Percentiles rank a stretch among this genome's conserved stretches.
Evolutionary conservation across 2,888 invertebrate species (phyloP).

Genomic region (Vanessa cardui): DNA sequence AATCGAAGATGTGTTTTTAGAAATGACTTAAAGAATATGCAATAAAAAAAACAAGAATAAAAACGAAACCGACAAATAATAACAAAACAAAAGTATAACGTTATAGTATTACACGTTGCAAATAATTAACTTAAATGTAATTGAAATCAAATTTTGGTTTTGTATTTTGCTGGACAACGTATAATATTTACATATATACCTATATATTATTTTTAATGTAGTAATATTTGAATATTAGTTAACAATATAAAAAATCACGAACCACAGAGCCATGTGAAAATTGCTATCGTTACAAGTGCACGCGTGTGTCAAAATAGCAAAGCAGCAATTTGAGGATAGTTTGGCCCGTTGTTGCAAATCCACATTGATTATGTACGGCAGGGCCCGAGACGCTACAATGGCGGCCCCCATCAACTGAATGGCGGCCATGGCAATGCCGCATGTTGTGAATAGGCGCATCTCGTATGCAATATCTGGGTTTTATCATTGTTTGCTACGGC

Average conservation of each 20-base stretch:
- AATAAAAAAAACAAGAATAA: no score
- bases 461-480: slow-evolving; percentile 39
- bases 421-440: slow-evolving; percentile 40
- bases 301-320: slow-evolving; percentile 30
- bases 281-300: slow-evolving; percentile 5
- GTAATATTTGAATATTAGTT: no score
- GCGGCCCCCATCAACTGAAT: slow-evolving; percentile 52
- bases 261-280: neutral
- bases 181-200: no score
- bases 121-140: neutral
- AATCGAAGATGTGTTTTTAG: neutral
- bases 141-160: no score
- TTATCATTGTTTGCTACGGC: slow-evolving; percentile 37
- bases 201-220: no score
- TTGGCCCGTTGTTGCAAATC: slow-evolving; percentile 52
- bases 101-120: neutral
- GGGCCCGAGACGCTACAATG: slow-evolving; percentile 49
- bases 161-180: no score
- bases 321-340: slow-evolving; percentile 44
- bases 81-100: no score
- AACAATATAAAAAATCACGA: neutral
- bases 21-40: no score
- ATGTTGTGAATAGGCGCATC: slow-evolving; percentile 44
- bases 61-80: neutral
- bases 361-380: slow-evolving; percentile 56